Evolutionary conservation across 1,140 invertebrate genomes (phyloP).

Genomic region (Argopecten irradians): DNA sequence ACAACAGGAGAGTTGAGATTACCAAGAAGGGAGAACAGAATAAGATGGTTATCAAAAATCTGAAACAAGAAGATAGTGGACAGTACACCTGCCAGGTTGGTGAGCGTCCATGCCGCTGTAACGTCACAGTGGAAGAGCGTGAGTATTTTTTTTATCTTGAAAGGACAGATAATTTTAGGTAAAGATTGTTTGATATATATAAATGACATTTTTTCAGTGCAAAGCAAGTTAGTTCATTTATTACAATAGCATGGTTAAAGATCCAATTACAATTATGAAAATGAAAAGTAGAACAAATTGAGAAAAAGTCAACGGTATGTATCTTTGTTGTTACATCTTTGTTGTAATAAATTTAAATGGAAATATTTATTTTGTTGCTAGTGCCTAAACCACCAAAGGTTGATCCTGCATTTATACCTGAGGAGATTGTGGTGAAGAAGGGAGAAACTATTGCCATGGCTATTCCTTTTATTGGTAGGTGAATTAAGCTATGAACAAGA

Average conservation of each 20-base stretch:
- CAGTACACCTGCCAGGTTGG: constrained; percentile 75
- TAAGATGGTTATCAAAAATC: constrained; percentile 71
- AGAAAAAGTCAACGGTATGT: no score
- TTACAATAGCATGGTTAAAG: no score
- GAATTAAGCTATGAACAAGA: no score
- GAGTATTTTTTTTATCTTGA: constrained; percentile 55
- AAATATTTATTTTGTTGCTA: constrained; percentile 53
- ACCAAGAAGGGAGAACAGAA: constrained; percentile 71
- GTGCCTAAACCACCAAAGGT: constrained; percentile 78
- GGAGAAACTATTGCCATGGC: constrained; percentile 78
- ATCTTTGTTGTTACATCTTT: no score
- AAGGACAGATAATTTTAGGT: no score
- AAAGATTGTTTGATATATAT: no score
- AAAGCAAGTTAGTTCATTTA: no score
- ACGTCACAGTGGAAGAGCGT: constrained; percentile 71
- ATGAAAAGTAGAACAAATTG: no score
- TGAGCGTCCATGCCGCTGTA: constrained; percentile 69
- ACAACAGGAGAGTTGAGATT: constrained; percentile 59
- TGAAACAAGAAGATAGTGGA: constrained; percentile 70
- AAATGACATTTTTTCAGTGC: no score
- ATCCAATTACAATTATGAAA: no score
- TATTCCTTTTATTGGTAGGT: constrained; percentile 93
- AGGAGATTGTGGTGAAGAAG: constrained; percentile 74
- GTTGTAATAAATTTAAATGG: not conserved
- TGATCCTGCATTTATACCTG: constrained; percentile 73